Evolutionary conservation across 2,797 vertebrate genomes (phyloP).

Genomic region (Paedocypris micromegethes): DNA sequence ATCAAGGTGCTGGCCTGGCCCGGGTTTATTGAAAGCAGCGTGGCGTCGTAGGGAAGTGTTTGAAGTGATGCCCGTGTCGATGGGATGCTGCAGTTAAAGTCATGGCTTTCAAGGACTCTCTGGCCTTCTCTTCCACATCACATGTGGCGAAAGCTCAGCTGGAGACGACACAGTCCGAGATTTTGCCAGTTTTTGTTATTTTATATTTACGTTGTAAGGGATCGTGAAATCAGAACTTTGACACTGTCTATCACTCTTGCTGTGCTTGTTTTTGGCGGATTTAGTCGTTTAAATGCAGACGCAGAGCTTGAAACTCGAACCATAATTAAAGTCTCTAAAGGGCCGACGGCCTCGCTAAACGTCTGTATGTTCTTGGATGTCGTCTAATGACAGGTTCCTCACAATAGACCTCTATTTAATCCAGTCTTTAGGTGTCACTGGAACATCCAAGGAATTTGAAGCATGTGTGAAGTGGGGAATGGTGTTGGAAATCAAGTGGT

Average conservation of each 20-base stretch:
- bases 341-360: not conserved
- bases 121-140: conserved; percentile 5
- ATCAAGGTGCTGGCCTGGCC: conserved; percentile 10
- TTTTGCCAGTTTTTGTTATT: conserved; percentile 3
- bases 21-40: conserved; percentile 7
- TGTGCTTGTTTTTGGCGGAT: no score
- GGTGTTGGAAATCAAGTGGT: not conserved
- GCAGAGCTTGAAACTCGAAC: conserved; percentile 11
- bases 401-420: conserved; percentile 1
- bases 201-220: no score
- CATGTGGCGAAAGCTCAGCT: not conserved
- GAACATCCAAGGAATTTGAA: conserved; percentile 20
- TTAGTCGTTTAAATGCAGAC: not conserved
- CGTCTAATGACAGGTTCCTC: conserved; percentile 17
- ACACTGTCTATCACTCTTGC: not conserved
- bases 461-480: conserved; percentile 5
- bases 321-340: conserved; percentile 6
- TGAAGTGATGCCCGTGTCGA: conserved; percentile 9
- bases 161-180: conserved; percentile 13
- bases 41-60: conserved; percentile 16
- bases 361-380: conserved; percentile 12
- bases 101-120: conserved; percentile 11
- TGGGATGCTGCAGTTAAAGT: conserved; percentile 10
- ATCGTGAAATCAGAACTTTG: not conserved
- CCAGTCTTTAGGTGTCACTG: conserved; percentile 15